These are phyloP conservation scores for Rotaria sp. DNA, from an alignment of 2,888 invertebrate species.

Conservation along the genomic window DNA sequence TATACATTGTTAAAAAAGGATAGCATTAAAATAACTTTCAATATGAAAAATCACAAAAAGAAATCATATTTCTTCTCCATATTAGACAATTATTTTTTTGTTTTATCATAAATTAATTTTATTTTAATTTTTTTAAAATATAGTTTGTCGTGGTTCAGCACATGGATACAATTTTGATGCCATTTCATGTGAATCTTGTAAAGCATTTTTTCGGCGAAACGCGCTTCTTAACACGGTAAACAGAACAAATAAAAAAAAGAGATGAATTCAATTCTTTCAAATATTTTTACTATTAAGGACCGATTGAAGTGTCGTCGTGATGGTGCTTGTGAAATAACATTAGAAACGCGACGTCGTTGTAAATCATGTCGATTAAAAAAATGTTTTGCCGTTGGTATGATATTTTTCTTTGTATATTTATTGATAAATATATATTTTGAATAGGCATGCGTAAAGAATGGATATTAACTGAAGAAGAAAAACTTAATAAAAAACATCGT, in stretches of 20 bases:
- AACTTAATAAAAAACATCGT: neutral
- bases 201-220: slow-evolving; percentile 21
- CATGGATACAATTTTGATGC: slow-evolving; percentile 29
- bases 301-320: slow-evolving; percentile 26
- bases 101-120: too few relatives aligned
- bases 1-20: too few relatives aligned
- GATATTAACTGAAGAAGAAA: slow-evolving; percentile 30
- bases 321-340: slow-evolving; percentile 10
- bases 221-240: neutral
- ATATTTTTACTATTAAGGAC: neutral
- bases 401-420: neutral
- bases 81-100: too few relatives aligned
- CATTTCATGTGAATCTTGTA: slow-evolving; percentile 14
- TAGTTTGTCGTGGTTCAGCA: neutral
- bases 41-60: too few relatives aligned
- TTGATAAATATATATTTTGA: neutral
- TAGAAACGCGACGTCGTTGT: slow-evolving; percentile 43
- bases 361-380: slow-evolving; percentile 52
- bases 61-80: too few relatives aligned
- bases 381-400: slow-evolving; percentile 53
- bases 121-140: neutral
- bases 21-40: too few relatives aligned
- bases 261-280: neutral
- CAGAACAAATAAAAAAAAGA: too few relatives aligned
- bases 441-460: slow-evolving; percentile 20